These are phyloP conservation scores for Calyptommatus sinebrachiatus DNA, from an alignment of 2,113 vertebrate genomes.

Conservation along the genomic window DNA sequence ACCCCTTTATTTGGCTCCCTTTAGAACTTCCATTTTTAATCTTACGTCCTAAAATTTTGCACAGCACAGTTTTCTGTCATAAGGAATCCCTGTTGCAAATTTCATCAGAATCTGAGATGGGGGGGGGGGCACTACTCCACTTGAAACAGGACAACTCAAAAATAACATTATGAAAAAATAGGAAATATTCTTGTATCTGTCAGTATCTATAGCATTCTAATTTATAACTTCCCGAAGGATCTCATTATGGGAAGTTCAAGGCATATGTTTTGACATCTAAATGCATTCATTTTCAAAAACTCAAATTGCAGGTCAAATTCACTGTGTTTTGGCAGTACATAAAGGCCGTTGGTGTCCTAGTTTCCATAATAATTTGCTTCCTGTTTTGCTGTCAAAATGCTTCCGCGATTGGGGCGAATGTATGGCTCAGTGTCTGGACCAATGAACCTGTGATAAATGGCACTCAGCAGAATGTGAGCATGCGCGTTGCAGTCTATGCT, in stretches of 20 bases:
- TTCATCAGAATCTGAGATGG: too few relatives aligned
- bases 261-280: background rate
- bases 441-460: constrained; percentile 71
- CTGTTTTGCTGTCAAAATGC: constrained; percentile 87
- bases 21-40: too few relatives aligned
- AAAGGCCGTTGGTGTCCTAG: constrained; percentile 78
- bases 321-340: constrained; percentile 87
- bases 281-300: background rate
- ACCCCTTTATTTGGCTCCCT: too few relatives aligned
- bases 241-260: background rate
- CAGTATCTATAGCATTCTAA: too few relatives aligned
- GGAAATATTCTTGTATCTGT: too few relatives aligned
- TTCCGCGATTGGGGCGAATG: constrained; percentile 83
- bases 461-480: constrained; percentile 67
- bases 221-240: background rate
- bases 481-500: constrained; percentile 87
- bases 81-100: too few relatives aligned
- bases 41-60: too few relatives aligned
- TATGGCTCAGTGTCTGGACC: constrained; percentile 96
- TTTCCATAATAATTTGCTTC: constrained; percentile 79
- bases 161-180: too few relatives aligned
- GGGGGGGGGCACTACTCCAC: too few relatives aligned
- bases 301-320: constrained; percentile 81
- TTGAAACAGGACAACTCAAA: too few relatives aligned
- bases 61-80: too few relatives aligned